Evolutionary conservation across 2,113 vertebrate genomes (phyloP).

Genomic region (Corythoichthys intestinalis): DNA sequence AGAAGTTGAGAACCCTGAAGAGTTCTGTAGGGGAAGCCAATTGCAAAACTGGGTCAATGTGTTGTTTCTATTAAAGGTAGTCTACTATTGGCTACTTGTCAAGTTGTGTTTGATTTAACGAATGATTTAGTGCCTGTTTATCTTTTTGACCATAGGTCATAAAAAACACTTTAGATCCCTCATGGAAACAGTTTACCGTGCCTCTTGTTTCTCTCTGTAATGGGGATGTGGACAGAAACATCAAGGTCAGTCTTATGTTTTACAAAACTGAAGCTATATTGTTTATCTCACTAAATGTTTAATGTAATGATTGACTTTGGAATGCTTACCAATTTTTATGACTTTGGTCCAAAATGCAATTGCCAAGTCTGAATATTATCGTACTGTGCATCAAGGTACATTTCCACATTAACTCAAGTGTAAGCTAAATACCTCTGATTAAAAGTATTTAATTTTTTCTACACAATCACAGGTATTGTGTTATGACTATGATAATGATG

Average conservation of each 20-base stretch:
- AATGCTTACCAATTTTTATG: neutral
- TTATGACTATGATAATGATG: conserved; percentile 94
- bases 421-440: neutral
- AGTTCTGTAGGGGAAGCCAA: neutral
- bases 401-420: neutral
- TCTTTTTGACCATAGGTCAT: conserved; percentile 80
- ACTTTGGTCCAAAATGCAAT: neutral
- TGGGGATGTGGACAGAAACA: conserved; percentile 86
- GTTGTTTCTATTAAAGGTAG: conserved; percentile 3
- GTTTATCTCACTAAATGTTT: neutral
- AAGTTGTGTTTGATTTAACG: conserved; percentile 1
- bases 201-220: conserved; percentile 93
- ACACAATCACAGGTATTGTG: conserved; percentile 79
- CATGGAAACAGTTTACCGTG: conserved; percentile 93
- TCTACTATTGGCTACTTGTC: neutral
- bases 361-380: neutral
- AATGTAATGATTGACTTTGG: neutral
- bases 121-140: conserved; percentile 6
- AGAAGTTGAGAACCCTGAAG: too few relatives aligned
- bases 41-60: neutral
- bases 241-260: conserved; percentile 77
- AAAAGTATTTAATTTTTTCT: neutral
- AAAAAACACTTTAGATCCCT: conserved; percentile 93
- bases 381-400: neutral
- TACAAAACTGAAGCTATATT: neutral